These are phyloP conservation scores for Microctonus brassicae DNA, from an alignment of 2,888 invertebrate species.

Conservation along the genomic window DNA sequence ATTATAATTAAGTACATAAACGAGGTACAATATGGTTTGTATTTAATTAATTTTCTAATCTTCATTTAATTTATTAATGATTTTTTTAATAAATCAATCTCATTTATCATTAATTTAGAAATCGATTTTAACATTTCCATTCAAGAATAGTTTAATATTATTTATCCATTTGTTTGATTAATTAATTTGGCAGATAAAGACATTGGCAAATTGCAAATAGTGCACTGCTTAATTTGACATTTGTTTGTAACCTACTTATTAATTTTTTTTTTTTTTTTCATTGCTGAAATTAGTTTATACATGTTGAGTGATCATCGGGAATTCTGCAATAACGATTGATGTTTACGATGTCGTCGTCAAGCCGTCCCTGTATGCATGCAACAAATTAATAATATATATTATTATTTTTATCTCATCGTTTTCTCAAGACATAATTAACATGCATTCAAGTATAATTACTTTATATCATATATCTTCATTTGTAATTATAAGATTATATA, in stretches of 20 bases:
- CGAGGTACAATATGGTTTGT: slow-evolving; percentile 38
- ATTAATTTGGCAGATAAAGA: slow-evolving; percentile 5
- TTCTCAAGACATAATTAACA: background rate
- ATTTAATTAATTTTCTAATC: slow-evolving; percentile 33
- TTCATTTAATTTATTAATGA: slow-evolving; percentile 24
- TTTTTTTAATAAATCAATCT: background rate
- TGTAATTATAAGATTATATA: background rate
- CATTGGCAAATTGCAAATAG: background rate
- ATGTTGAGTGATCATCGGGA: background rate
- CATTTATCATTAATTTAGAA: background rate
- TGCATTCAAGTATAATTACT: background rate
- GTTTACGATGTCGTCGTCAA: slow-evolving; percentile 45
- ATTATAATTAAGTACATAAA: slow-evolving; percentile 37
- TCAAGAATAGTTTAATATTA: background rate
- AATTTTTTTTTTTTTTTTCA: slow-evolving; percentile 40
- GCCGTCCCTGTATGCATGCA: slow-evolving; percentile 66
- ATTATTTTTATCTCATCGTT: slow-evolving; percentile 38
- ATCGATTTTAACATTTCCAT: too few species aligned
- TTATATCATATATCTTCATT: background rate
- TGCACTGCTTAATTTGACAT: background rate
- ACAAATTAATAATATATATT: slow-evolving; percentile 57
- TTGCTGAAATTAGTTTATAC: slow-evolving; percentile 39
- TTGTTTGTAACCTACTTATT: background rate
- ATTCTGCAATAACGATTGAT: background rate
- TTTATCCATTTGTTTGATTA: background rate